phyloP scores from a whole-genome alignment of 2,113 vertebrate species.

The Tricholaema leucomelas region DNA sequence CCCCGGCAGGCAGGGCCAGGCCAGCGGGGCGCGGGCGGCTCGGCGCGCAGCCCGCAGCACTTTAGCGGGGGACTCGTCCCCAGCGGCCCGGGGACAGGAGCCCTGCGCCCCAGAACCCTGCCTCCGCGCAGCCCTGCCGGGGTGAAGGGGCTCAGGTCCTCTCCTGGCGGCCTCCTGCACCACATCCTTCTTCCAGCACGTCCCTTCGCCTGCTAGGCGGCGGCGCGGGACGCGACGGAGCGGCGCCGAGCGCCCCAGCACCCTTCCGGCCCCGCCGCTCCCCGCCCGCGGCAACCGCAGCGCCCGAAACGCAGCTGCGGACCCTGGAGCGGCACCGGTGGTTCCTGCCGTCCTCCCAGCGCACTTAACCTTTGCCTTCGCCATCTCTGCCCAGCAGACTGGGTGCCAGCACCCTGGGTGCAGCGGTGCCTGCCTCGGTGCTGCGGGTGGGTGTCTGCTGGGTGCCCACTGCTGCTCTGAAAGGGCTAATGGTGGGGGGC shows the following conservation, averaged over 20 bases:
- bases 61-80: neutral
- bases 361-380: neutral
- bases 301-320: neutral
- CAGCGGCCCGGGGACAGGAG: rapidly evolving
- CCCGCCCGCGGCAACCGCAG: neutral
- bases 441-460: neutral
- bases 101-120: neutral
- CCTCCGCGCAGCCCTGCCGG: neutral
- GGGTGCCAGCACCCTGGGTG: rapidly evolving
- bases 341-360: neutral
- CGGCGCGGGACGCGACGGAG: neutral
- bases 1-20: slow-evolving; percentile 55
- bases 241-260: neutral
- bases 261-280: neutral
- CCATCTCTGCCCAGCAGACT: rapidly evolving
- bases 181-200: neutral
- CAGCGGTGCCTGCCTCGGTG: neutral
- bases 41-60: slow-evolving; percentile 37
- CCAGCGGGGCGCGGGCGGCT: neutral
- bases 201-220: neutral
- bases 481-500: neutral
- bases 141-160: neutral
- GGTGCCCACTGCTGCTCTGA: neutral
- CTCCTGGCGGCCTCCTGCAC: neutral
- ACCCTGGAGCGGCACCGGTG: neutral